Percentiles rank a stretch among this genome's conserved stretches.
These are phyloP conservation scores for Cherax destructor DNA, from an alignment of 1,140 invertebrate genomes.

Conservation along the genomic window DNA sequence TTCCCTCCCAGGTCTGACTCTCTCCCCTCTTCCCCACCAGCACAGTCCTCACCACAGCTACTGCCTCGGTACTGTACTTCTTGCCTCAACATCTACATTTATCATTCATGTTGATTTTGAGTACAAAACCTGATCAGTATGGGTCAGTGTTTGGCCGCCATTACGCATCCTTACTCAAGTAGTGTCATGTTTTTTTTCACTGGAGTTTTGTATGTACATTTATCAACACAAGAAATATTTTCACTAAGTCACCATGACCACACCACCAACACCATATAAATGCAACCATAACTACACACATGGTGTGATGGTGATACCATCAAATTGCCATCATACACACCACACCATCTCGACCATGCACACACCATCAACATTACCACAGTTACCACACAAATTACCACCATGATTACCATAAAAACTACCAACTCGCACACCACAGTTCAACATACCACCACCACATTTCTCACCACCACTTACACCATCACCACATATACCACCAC, in stretches of 20 bases:
- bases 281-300: background rate
- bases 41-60: too few species aligned
- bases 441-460: background rate
- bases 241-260: background rate
- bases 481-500: background rate
- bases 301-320: too few species aligned
- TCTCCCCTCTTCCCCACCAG: background rate
- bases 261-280: background rate
- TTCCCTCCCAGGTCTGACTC: constrained; percentile 21
- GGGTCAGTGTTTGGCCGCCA: too few species aligned
- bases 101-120: too few species aligned
- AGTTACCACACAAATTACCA: background rate
- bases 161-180: too few species aligned
- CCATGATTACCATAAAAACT: background rate
- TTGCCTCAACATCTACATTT: background rate
- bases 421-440: background rate
- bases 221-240: too few species aligned
- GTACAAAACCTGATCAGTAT: too few species aligned
- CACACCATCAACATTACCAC: background rate
- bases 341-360: background rate
- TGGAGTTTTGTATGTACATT: too few species aligned
- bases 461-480: background rate
- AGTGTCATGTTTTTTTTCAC: too few species aligned
- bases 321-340: background rate
- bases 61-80: background rate